Evolutionary conservation across 2,797 vertebrate species (phyloP), one percentile per base, ranked within the genome.

Genomic region (Melanotaenia maccullochi): DNA sequence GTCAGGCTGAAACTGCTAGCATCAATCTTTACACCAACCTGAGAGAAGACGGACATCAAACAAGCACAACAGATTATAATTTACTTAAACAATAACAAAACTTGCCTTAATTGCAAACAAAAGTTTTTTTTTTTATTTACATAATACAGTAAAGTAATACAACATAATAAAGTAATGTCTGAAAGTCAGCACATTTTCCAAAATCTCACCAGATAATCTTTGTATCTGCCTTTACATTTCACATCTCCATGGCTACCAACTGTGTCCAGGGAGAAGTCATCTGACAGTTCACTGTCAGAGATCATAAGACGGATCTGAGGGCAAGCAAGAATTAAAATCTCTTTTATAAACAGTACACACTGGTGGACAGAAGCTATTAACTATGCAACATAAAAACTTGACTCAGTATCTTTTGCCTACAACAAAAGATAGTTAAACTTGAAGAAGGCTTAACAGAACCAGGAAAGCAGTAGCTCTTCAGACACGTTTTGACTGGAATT

Each of bases 11-110:
- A 99, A 87, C 97, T 99, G 94, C 95, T 97, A 3, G 95, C 90
- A 56, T 98, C 94, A 47, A 99, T 99, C 87, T 97, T 99, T 86
- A 99, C 94, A 56, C 98, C 98, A 3, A 99, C 96, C 98, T 96
- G 60, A 33, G 18, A 51, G 64, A 56, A 85, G 24, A 84, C 20
- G 75, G 60, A 66, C 1, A 42, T 9, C 47, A 63, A 13, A 72
- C 13, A 70, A 56, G 73, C 5, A 64, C 25, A 68, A 44, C 36
- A 47, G 5, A 63, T 57, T 3, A 33, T 1, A 0, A 44, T 32
- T 14, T 40, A 40, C 4, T 40, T 14, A 30, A 30, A 30, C 28
- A 33, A 22, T 3, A n/a, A 54, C 56, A 70, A 54, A 60, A 24
- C 9, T 11, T n/a, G 20, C 11, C 14, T 38, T 28, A 16, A 42